A percentile compares a stretch with the other conserved stretches of the same genome.
Conservation (phyloP, 2,888 invertebrate genomes). For the Tenthredo scrophulariae region DNA sequence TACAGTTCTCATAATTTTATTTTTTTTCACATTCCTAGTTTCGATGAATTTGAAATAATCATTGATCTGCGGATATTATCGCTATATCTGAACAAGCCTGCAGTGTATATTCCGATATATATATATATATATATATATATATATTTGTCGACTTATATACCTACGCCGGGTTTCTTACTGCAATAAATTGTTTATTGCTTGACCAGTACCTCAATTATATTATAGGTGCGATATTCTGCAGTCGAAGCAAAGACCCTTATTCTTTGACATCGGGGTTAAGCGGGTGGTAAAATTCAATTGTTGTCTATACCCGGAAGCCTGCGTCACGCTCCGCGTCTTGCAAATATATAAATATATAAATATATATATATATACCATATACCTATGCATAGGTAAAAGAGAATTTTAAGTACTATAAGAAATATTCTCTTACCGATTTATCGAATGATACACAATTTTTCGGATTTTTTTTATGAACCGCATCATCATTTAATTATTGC, state of each 20-base stretch:
- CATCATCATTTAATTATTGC: no score
- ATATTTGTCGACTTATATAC: not conserved
- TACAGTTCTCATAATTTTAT: not conserved
- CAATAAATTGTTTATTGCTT: conserved; percentile 32
- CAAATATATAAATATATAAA: not conserved
- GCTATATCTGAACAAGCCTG: not conserved
- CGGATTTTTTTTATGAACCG: no score
- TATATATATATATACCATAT: not conserved
- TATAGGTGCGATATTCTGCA: conserved; percentile 39
- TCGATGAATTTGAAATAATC: not conserved
- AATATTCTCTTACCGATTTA: not conserved
- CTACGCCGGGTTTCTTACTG: not conserved
- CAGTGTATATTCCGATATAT: not conserved
- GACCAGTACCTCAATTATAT: conserved; percentile 30
- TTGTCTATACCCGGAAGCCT: conserved; percentile 22
- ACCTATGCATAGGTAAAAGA: not conserved
- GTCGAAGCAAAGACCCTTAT: conserved; percentile 18
- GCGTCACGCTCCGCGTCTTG: not conserved
- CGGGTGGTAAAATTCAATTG: conserved; percentile 38
- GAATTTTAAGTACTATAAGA: not conserved
- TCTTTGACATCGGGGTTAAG: conserved; percentile 31
- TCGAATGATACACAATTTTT: no score
- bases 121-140: not conserved
- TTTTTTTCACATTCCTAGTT: not conserved
- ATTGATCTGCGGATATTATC: not conserved